Evolutionary conservation across 2,113 vertebrate genomes (phyloP).

Genomic region (Podarcis cretensis): DNA sequence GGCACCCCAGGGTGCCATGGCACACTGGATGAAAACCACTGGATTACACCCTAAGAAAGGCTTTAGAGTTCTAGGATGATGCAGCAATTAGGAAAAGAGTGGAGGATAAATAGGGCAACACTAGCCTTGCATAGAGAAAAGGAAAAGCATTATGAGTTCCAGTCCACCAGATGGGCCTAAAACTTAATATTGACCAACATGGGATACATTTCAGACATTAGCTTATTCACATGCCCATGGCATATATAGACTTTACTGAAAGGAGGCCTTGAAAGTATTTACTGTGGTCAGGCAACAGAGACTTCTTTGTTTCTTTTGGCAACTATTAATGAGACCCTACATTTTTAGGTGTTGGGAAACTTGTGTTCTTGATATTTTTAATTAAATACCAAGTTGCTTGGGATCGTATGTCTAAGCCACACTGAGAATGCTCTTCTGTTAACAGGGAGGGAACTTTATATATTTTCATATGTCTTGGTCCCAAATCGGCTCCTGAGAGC

Average conservation of each 20-base stretch:
- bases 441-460: neutral
- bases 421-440: neutral
- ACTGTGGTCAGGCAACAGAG: neutral
- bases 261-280: neutral
- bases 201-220: neutral
- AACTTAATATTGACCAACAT: neutral
- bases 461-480: neutral
- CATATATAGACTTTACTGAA: neutral
- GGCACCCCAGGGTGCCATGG: no score
- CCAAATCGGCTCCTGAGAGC: neutral
- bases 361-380: neutral
- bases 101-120: rapidly evolving
- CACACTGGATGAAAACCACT: no score
- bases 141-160: neutral
- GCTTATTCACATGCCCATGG: neutral
- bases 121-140: neutral
- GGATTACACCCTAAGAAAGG: no score
- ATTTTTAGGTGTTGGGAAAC: neutral
- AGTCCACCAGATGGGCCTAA: neutral
- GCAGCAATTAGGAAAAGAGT: neutral
- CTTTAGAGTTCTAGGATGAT: neutral
- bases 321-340: neutral
- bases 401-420: neutral
- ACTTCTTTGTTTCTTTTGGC: neutral
- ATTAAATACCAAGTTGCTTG: constrained; percentile 6